Evolutionary conservation across 2,888 invertebrate species (phyloP).

Genomic region (Minunthozetes semirufus): DNA sequence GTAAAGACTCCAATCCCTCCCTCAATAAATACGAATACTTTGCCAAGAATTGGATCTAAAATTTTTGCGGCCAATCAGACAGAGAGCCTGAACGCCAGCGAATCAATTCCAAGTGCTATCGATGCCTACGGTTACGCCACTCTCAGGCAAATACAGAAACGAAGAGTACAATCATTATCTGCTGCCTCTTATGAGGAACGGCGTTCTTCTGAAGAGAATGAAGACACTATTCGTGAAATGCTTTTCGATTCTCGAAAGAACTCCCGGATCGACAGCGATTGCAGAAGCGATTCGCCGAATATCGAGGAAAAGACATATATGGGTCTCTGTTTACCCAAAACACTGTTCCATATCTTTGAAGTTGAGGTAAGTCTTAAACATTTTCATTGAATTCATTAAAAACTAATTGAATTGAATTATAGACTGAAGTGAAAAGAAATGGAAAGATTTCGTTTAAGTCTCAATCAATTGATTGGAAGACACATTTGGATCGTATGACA

Average conservation of each 20-base stretch:
- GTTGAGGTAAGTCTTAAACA: constrained; percentile 28
- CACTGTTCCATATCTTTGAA: constrained; percentile 29
- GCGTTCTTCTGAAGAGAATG: constrained; percentile 13
- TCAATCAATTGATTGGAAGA: constrained; percentile 19
- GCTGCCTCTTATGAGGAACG: constrained; percentile 9
- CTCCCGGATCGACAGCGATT: background rate
- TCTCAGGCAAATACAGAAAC: constrained; percentile 47
- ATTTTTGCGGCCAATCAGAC: background rate
- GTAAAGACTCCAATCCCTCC: background rate
- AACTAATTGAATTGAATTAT: background rate
- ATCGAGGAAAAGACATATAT: constrained; percentile 13
- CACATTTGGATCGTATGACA: constrained; percentile 32
- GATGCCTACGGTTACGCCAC: constrained; percentile 49
- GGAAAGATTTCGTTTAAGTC: constrained; percentile 5
- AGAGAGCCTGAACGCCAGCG: background rate
- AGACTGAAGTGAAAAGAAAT: constrained; percentile 27
- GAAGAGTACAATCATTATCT: constrained; percentile 42
- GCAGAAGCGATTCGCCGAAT: constrained; percentile 30
- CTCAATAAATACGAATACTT: background rate
- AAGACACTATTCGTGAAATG: background rate
- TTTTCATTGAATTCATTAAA: background rate
- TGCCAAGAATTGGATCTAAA: constrained; percentile 1
- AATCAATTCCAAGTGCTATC: constrained; percentile 45
- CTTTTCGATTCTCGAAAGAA: background rate
- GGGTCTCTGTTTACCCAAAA: constrained; percentile 35